These are phyloP conservation scores for Glaucidium brasilianum DNA, from an alignment of 2,113 vertebrate genomes.

Conservation along the genomic window DNA sequence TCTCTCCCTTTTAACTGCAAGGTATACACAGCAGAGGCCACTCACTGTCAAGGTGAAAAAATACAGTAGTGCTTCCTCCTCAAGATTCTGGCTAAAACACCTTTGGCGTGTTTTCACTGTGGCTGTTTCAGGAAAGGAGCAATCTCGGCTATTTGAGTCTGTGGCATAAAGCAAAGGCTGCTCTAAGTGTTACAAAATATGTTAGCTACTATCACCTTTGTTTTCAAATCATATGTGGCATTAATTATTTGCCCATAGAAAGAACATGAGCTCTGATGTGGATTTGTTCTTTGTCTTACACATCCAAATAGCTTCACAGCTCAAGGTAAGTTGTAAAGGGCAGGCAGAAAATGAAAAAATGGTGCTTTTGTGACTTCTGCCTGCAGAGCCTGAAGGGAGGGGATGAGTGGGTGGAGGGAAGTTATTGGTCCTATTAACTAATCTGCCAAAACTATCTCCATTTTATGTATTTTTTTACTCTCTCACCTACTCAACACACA, in stretches of 20 bases:
- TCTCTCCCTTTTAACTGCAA: not conserved
- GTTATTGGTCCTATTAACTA: not conserved
- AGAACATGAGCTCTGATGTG: not conserved
- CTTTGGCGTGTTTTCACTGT: not conserved
- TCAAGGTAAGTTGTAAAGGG: constrained; percentile 14
- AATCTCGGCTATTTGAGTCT: not conserved
- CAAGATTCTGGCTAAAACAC: not conserved
- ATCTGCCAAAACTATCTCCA: not conserved
- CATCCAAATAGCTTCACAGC: not conserved
- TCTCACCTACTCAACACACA: not conserved
- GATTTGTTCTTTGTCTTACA: not conserved
- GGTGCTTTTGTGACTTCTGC: not conserved
- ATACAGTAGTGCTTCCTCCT: not conserved
- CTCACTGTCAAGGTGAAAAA: not conserved
- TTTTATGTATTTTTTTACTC: not conserved
- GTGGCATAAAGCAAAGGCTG: not conserved
- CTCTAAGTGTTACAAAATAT: not conserved
- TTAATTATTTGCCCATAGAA: constrained; percentile 14
- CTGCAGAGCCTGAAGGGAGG: not conserved
- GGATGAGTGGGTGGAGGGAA: not conserved
- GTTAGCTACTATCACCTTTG: not conserved
- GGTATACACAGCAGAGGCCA: not conserved
- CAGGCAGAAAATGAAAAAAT: not conserved
- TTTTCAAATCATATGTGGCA: not conserved
- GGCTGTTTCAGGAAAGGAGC: not conserved